These are phyloP conservation scores for Drosophila monieri DNA, from an alignment of 2,888 invertebrate species.

Conservation along the genomic window DNA sequence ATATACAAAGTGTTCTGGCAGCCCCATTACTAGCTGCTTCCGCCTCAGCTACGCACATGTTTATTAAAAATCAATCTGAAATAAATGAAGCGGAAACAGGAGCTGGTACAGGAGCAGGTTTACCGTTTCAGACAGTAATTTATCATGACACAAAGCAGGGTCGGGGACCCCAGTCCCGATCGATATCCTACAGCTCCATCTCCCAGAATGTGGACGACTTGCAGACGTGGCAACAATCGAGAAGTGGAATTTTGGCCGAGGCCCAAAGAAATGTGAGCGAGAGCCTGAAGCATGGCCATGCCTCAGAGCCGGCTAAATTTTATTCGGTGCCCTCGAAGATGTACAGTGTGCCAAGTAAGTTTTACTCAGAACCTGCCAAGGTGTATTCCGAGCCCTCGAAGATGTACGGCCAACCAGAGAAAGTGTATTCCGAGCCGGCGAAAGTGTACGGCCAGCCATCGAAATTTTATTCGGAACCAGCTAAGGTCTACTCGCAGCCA, in stretches of 20 bases:
- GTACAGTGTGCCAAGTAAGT: conserved; percentile 85
- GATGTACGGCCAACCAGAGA: conserved; percentile 85
- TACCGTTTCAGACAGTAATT: conserved; percentile 85
- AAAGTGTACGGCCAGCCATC: conserved; percentile 86
- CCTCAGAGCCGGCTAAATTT: conserved; percentile 84
- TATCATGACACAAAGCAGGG: conserved; percentile 84
- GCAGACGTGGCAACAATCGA: conserved; percentile 74
- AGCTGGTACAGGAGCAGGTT: conserved; percentile 13
- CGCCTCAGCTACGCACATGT: conserved; percentile 67
- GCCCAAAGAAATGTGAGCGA: conserved; percentile 82
- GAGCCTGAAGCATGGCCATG: conserved; percentile 70
- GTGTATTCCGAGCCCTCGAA: conserved; percentile 86
- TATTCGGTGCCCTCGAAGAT: conserved; percentile 85
- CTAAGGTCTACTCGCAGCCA: conserved; percentile 86
- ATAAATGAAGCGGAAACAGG: conserved; percentile 32
- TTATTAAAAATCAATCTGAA: conserved; percentile 75
- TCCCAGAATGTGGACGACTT: conserved; percentile 83
- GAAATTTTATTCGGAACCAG: conserved; percentile 86
- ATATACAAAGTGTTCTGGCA: conserved; percentile 82
- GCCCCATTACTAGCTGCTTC: conserved; percentile 85
- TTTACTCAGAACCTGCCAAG: conserved; percentile 87
- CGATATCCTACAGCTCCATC: conserved; percentile 86
- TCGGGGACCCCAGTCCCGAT: conserved; percentile 83
- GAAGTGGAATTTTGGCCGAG: conserved; percentile 76
- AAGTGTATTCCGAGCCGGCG: conserved; percentile 85